Evolutionary conservation across 64 coral and sea anemone species (phyloP).

Genomic region (Astreopora myriophthalma): DNA sequence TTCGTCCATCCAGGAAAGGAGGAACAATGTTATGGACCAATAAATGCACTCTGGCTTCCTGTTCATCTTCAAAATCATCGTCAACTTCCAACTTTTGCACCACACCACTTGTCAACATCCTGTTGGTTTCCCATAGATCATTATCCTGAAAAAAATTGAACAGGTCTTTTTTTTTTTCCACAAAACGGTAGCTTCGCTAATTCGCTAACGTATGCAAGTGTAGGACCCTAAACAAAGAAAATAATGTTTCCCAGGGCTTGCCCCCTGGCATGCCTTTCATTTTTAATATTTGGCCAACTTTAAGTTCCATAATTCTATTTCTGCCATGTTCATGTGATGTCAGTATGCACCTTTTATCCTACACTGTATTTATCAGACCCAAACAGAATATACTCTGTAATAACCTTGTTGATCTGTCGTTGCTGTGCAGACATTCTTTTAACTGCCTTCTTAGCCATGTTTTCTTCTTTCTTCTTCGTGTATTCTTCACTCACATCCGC

Average conservation of each 20-base stretch:
- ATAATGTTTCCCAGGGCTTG: too few relatives aligned
- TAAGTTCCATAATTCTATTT: too few relatives aligned
- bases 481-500: constrained; percentile 98
- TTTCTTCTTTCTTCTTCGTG: constrained; percentile 96
- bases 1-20: constrained; percentile 94
- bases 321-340: too few relatives aligned
- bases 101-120: constrained; percentile 99
- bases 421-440: constrained; percentile 97
- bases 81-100: constrained; percentile 97
- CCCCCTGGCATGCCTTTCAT: too few relatives aligned
- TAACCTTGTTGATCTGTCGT: constrained; percentile 95
- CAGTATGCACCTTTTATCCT: too few relatives aligned
- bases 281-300: too few relatives aligned
- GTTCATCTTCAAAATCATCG: constrained; percentile 99
- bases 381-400: too few relatives aligned
- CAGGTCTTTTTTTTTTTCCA: background rate
- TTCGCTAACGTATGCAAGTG: too few relatives aligned
- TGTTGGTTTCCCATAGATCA: constrained; percentile 98
- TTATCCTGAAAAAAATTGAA: constrained; percentile 70
- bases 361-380: too few relatives aligned
- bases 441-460: constrained; percentile 84
- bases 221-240: too few relatives aligned
- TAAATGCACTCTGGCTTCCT: constrained; percentile 92
- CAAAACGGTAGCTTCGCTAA: too few relatives aligned
- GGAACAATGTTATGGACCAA: constrained; percentile 98